These are phyloP conservation scores for Gallinago solitaria DNA, from an alignment of 2,797 vertebrate species.

Conservation along the genomic window DNA sequence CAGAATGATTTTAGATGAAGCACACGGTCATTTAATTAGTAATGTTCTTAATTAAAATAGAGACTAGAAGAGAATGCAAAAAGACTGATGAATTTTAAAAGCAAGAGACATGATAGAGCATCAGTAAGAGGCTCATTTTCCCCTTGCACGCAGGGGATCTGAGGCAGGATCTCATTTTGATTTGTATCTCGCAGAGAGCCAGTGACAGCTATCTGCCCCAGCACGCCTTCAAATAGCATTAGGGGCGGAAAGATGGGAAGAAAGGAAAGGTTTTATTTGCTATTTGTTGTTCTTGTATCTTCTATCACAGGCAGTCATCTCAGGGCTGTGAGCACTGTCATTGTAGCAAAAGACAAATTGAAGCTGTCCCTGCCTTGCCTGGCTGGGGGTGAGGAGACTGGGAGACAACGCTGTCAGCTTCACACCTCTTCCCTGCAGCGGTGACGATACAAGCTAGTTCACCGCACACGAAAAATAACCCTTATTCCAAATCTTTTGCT, in stretches of 20 bases:
- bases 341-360: background rate
- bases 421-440: background rate
- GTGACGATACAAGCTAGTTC: too few species aligned
- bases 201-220: background rate
- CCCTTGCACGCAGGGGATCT: accelerated
- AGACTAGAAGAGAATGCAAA: background rate
- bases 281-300: background rate
- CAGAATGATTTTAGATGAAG: background rate
- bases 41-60: background rate
- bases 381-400: background rate
- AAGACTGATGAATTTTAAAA: background rate
- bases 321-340: background rate
- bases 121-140: background rate
- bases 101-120: accelerated
- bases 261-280: background rate
- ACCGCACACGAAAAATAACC: background rate
- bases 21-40: background rate
- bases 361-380: background rate
- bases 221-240: background rate
- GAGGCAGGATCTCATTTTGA: background rate
- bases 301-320: background rate
- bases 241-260: background rate
- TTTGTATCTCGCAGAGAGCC: background rate
- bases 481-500: background rate
- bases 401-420: background rate